Conservation (phyloP, 2,797 vertebrate species). For the Lagorchestes hirsutus region DNA sequence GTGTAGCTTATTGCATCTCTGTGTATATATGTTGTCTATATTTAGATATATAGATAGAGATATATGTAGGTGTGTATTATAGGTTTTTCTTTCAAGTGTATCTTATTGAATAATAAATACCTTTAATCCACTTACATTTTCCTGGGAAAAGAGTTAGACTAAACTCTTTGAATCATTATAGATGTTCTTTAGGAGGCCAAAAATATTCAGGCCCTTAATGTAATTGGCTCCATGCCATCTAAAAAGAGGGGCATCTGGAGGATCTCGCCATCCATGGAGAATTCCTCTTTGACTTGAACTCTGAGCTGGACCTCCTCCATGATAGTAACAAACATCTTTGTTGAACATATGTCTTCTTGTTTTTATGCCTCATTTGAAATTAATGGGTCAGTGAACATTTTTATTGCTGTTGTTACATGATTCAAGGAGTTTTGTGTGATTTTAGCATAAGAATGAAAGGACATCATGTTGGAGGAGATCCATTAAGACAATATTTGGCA, state of each 20-base stretch:
- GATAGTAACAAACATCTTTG: neutral
- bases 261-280: neutral
- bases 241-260: neutral
- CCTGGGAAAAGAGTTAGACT: neutral
- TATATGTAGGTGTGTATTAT: neutral
- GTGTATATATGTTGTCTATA: neutral
- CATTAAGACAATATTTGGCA: neutral
- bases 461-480: neutral
- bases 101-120: neutral
- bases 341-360: neutral
- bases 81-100: neutral
- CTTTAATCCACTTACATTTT: neutral
- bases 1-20: neutral
- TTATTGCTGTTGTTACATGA: neutral
- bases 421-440: neutral
- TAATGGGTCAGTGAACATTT: conserved; percentile 1
- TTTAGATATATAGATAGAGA: too few species aligned
- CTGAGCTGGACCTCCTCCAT: neutral
- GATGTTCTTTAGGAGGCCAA: neutral
- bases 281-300: conserved; percentile 2
- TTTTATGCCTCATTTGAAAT: conserved; percentile 2
- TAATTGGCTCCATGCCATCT: neutral
- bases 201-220: neutral
- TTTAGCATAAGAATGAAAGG: neutral
- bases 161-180: neutral